Percentiles rank a stretch among this genome's conserved stretches.
Conservation (phyloP, 2,888 invertebrate genomes). For the Drosophila ustulata region DNA sequence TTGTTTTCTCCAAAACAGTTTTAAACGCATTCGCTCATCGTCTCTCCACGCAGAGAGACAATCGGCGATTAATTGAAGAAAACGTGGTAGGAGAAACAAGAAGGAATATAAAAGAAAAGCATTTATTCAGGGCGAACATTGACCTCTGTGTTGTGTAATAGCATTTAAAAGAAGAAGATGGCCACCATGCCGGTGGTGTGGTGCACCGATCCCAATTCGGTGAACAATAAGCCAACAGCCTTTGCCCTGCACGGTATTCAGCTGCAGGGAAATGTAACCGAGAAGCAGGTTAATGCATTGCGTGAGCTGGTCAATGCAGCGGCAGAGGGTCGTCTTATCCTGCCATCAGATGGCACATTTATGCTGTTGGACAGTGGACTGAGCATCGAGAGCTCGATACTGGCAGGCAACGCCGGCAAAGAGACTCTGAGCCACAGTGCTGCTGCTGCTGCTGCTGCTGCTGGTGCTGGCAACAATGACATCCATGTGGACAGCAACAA, state of each 20-base stretch:
- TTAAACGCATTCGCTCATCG: conserved; percentile 37
- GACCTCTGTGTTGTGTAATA: conserved; percentile 23
- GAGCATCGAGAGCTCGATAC: conserved; percentile 84
- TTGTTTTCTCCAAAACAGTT: conserved; percentile 41
- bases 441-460: not conserved
- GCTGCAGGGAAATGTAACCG: conserved; percentile 85
- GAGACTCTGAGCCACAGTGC: conserved; percentile 7
- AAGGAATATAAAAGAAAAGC: not conserved
- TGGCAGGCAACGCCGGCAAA: conserved; percentile 58
- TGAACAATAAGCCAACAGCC: conserved; percentile 84
- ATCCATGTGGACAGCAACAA: conserved; percentile 19
- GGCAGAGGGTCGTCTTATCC: conserved; percentile 84
- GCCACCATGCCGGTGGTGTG: conserved; percentile 85
- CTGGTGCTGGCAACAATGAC: conserved; percentile 4
- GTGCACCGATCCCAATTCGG: conserved; percentile 85
- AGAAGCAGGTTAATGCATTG: conserved; percentile 84
- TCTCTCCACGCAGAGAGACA: conserved; percentile 42
- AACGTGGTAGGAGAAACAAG: not conserved
- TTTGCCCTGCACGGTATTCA: conserved; percentile 85
- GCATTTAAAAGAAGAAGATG: conserved; percentile 73
- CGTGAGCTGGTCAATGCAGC: conserved; percentile 85
- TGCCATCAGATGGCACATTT: conserved; percentile 85
- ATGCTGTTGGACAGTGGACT: conserved; percentile 84
- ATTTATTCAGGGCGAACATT: conserved; percentile 30
- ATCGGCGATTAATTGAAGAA: conserved; percentile 28